phyloP scores from a whole-genome alignment of 1,140 invertebrate species.

The Thereuonema tuberculata region DNA sequence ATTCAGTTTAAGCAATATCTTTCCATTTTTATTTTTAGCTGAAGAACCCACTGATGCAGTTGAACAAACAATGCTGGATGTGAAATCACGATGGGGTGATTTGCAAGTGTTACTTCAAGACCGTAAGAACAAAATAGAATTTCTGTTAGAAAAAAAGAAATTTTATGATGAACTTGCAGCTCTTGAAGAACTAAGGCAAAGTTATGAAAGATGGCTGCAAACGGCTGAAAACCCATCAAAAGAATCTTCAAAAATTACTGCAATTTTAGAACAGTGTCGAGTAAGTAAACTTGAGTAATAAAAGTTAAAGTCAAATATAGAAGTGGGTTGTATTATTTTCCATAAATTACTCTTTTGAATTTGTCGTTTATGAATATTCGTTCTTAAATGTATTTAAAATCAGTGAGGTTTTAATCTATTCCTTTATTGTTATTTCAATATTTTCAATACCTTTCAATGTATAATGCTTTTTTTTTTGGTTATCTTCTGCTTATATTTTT shows the following conservation, averaged over 20 bases:
- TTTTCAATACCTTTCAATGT: no score
- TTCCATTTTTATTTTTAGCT: slow-evolving; percentile 22
- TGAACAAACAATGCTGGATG: slow-evolving; percentile 27
- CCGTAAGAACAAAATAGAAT: slow-evolving; percentile 39
- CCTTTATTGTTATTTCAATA: no score
- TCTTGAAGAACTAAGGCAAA: slow-evolving; percentile 39
- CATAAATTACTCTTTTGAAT: no score
- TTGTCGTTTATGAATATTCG: no score
- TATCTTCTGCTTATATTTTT: no score
- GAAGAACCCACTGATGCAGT: slow-evolving; percentile 29
- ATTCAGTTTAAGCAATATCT: no score
- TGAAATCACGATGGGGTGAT: slow-evolving; percentile 32
- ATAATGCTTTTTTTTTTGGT: no score
- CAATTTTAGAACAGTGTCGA: slow-evolving; percentile 32
- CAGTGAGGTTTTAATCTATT: no score
- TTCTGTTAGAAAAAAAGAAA: slow-evolving; percentile 37
- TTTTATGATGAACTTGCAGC: slow-evolving; percentile 41
- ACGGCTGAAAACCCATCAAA: slow-evolving; percentile 20
- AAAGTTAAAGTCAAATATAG: no score
- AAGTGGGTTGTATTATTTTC: no score
- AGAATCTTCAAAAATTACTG: slow-evolving; percentile 26
- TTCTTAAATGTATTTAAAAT: no score
- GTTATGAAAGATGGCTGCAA: slow-evolving; percentile 43
- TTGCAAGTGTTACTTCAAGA: slow-evolving; percentile 36
- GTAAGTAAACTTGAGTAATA: no score